Evolutionary conservation across 2,888 invertebrate species (phyloP).

Genomic region (Tinea semifulvella): DNA sequence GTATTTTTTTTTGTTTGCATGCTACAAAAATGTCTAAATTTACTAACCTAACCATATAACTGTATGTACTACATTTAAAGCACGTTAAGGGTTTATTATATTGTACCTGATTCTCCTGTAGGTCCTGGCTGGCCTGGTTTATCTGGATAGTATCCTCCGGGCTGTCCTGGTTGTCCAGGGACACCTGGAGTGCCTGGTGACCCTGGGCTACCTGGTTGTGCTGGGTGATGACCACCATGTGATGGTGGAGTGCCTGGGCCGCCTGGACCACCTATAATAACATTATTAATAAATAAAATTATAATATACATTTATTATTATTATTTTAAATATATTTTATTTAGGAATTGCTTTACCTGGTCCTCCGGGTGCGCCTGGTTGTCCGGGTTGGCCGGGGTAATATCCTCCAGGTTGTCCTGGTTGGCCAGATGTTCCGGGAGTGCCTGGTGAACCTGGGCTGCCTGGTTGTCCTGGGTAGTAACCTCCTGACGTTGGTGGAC

Average conservation of each 20-base stretch:
- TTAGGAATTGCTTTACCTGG: not conserved
- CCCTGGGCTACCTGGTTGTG: constrained; percentile 23
- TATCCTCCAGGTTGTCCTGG: constrained; percentile 30
- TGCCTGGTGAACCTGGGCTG: constrained; percentile 28
- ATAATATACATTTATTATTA: no score
- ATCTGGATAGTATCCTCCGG: constrained; percentile 22
- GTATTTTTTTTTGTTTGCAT: no score
- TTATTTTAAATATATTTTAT: not conserved
- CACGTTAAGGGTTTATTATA: no score
- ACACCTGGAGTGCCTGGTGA: constrained; percentile 25
- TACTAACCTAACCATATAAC: no score
- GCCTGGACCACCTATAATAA: constrained; percentile 31
- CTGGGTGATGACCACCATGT: constrained; percentile 18
- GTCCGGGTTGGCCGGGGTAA: constrained; percentile 24
- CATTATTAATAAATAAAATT: no score
- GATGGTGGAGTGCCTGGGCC: constrained; percentile 20
- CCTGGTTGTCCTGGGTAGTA: constrained; percentile 32
- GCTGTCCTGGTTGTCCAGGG: constrained; percentile 21
- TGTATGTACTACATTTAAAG: no score
- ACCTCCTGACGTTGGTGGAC: constrained; percentile 1
- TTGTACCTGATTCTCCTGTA: constrained; percentile 25
- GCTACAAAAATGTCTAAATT: no score
- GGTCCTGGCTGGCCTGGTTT: constrained; percentile 31
- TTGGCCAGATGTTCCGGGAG: constrained; percentile 34
- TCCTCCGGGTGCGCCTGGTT: constrained; percentile 21